Evolutionary conservation across 2,888 invertebrate genomes (phyloP).

Genomic region (Aporophyla lueneburgensis): DNA sequence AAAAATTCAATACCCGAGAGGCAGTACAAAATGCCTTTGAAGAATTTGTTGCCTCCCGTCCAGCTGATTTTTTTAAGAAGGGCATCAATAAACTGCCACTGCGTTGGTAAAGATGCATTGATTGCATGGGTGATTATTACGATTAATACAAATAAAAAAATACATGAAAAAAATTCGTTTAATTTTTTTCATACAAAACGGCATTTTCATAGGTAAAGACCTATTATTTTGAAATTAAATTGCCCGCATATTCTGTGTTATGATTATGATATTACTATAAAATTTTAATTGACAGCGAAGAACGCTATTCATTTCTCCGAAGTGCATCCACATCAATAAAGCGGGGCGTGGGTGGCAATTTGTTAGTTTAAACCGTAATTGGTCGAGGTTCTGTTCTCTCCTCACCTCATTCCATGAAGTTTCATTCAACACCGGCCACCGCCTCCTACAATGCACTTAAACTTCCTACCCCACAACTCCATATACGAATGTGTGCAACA

Average conservation of each 20-base stretch:
- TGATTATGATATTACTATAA: not conserved
- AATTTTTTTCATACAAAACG: no score
- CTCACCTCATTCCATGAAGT: conserved; percentile 1
- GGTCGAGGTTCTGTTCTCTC: not conserved
- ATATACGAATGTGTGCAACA: conserved; percentile 25
- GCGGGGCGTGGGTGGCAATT: no score
- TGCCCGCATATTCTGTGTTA: not conserved
- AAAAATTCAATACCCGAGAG: no score
- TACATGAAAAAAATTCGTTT: no score
- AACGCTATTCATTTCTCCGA: not conserved
- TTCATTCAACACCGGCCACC: not conserved
- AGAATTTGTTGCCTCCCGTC: no score
- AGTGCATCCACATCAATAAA: not conserved
- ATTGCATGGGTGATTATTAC: no score
- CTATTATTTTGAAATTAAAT: not conserved
- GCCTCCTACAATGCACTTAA: conserved; percentile 32
- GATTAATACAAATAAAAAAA: no score
- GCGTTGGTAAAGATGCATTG: no score
- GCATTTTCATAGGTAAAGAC: no score
- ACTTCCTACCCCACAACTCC: conserved; percentile 15
- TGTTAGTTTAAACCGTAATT: not conserved
- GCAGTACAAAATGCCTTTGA: no score
- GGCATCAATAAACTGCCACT: no score
- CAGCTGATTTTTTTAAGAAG: no score
- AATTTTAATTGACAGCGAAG: not conserved